Base-by-base conservation (phyloP, 2,113 vertebrate genomes). In the Struthio camelus region DNA sequence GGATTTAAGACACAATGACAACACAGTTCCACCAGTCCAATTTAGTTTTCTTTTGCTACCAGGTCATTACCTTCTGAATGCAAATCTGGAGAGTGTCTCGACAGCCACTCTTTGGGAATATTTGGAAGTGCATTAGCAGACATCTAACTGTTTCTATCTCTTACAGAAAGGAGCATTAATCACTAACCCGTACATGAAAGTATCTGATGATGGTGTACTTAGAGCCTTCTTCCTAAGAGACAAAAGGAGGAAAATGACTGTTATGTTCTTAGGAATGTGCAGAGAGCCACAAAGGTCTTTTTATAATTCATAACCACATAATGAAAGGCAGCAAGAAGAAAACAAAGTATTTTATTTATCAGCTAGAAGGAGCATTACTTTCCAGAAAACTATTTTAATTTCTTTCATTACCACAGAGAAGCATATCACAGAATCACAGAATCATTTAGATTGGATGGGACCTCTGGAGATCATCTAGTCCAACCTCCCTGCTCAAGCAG, bases 11-110 rank as follows among this genome's bases (percentile, higher is more conserved):
- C 58, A 93, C 25, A 36, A 16, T 65, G 64, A 93, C 32, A 58
- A 82, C 87, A 34, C 40, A 75, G 82, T 97, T 90, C 76, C 78
- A 95, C 97, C 92, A 85, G 53, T 86, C 70, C 90, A 89, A 93
- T 93, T 96, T 92, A 81, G 61, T 89, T 97, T 97, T 94, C 70
- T 94, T 94, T 93, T 94, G 61, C 87, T 85, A 75, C 93, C 86
- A 96, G 59, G 44, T 83, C 53, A 93, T 96, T 96, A 87, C 19
- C 22, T 97, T 92, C 83, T 94, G 90, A 94, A 91, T 93, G 53
- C 23, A 50, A 96, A 95, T 70, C 51, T n/a, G 65, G 19, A 61
- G 36, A 72, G 48, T n/a, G 53, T 44, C 61, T 59, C 75, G 56
- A 86, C 71, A 95, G 64, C 51, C 46, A 53, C 28, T 93, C 34